Evolutionary conservation across 2,113 vertebrate genomes (phyloP).

Genomic region (Microtus oregoni): DNA sequence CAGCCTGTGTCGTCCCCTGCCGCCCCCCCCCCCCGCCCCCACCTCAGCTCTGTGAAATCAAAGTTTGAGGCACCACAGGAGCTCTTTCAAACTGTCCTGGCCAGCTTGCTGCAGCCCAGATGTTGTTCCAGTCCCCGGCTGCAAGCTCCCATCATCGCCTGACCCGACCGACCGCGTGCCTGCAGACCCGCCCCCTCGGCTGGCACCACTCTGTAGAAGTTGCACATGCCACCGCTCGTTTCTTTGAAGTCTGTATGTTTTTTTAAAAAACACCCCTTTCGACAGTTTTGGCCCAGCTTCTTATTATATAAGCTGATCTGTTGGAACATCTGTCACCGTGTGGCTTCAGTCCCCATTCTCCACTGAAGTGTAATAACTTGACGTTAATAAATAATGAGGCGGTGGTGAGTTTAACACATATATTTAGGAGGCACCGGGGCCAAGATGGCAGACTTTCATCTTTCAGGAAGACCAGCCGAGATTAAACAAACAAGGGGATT

Average conservation of each 20-base stretch:
- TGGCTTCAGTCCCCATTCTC: conserved; percentile 82
- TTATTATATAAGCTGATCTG: conserved; percentile 85
- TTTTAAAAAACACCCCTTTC: conserved; percentile 81
- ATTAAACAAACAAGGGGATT: conserved; percentile 71
- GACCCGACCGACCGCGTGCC: conserved; percentile 74
- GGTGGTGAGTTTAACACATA: conserved; percentile 74
- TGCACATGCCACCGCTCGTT: conserved; percentile 88
- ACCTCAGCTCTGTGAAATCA: conserved; percentile 87
- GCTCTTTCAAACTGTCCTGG: conserved; percentile 88
- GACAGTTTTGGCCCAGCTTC: conserved; percentile 86
- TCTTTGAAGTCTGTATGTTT: conserved; percentile 89
- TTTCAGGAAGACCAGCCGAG: conserved; percentile 64
- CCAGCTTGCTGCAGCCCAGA: conserved; percentile 88
- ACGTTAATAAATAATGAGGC: conserved; percentile 82
- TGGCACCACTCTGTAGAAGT: conserved; percentile 85
- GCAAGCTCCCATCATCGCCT: conserved; percentile 82
- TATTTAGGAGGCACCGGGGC: conserved; percentile 61
- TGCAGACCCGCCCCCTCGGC: conserved; percentile 82
- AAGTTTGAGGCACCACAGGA: conserved; percentile 88
- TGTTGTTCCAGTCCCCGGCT: conserved; percentile 84
- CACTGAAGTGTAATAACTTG: conserved; percentile 72
- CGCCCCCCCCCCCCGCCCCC: conserved; percentile 76
- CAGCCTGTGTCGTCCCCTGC: conserved; percentile 68
- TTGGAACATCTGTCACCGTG: conserved; percentile 85
- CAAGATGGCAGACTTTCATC: conserved; percentile 79